These are phyloP conservation scores for Metopolophium dirhodum DNA, from an alignment of 1,140 invertebrate genomes.

Conservation along the genomic window DNA sequence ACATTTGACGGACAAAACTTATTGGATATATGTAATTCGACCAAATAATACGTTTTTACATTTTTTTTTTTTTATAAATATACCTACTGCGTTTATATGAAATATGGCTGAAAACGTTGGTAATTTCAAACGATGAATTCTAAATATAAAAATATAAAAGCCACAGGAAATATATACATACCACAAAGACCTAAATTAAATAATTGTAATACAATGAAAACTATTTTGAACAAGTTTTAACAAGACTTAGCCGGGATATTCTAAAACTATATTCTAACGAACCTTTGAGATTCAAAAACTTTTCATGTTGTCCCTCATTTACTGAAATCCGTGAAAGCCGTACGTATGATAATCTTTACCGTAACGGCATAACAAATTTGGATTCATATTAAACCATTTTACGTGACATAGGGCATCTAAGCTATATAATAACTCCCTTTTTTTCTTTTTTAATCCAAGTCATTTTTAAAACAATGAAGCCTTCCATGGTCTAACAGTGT, in stretches of 20 bases:
- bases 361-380: conserved; percentile 15
- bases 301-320: neutral
- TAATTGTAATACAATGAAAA: conserved; percentile 22
- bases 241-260: neutral
- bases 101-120: neutral
- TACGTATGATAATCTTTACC: neutral
- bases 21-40: neutral
- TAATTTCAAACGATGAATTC: neutral
- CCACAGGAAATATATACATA: neutral
- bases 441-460: conserved; percentile 25
- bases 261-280: neutral
- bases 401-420: neutral
- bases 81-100: neutral
- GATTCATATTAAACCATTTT: conserved; percentile 26
- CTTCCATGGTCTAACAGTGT: neutral
- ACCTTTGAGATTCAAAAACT: conserved; percentile 33
- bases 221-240: conserved; percentile 19
- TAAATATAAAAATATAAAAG: neutral
- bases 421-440: neutral
- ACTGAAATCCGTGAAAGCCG: neutral
- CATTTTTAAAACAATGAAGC: conserved; percentile 30
- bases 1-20: neutral
- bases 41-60: neutral
- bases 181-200: conserved; percentile 8
- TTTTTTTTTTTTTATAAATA: neutral